Percentiles rank a stretch among this genome's conserved stretches.
Evolutionary conservation across 53 echinoderm and acorn worm genomes (phyloP).

Genomic region (Echinarachnius parma): DNA sequence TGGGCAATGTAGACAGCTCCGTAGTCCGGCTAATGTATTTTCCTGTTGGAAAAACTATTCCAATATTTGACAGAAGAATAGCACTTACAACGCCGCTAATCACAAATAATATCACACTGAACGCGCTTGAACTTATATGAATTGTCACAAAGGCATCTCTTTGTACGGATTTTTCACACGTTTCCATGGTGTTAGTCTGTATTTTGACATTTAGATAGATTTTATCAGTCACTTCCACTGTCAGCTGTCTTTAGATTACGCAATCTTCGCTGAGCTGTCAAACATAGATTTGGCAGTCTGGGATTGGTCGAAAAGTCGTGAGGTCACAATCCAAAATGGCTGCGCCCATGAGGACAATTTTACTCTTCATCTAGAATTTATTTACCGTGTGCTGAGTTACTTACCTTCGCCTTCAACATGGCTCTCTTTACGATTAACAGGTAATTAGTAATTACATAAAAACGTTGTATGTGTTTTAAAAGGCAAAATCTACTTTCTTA

Average conservation of each 20-base stretch:
- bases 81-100: constrained; percentile 63
- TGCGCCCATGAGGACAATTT: constrained; percentile 46
- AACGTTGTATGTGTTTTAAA: no score
- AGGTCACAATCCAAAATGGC: constrained; percentile 64
- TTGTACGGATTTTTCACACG: not conserved
- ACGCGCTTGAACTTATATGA: constrained; percentile 55
- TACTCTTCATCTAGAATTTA: no score
- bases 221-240: no score
- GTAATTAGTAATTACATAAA: no score
- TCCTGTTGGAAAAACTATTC: constrained; percentile 4
- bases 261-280: no score
- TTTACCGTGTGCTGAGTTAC: no score
- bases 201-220: no score
- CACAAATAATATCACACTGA: constrained; percentile 56
- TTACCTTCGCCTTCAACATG: no score
- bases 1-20: constrained; percentile 28
- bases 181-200: constrained; percentile 31
- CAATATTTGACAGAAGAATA: constrained; percentile 34
- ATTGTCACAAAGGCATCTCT: constrained; percentile 26
- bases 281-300: constrained; percentile 51
- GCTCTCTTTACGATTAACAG: no score
- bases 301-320: constrained; percentile 52
- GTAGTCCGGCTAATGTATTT: constrained; percentile 27
- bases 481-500: no score
- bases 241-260: no score